These are phyloP conservation scores for Drosophila hydei DNA, from an alignment of 1,140 invertebrate species.

Conservation along the genomic window DNA sequence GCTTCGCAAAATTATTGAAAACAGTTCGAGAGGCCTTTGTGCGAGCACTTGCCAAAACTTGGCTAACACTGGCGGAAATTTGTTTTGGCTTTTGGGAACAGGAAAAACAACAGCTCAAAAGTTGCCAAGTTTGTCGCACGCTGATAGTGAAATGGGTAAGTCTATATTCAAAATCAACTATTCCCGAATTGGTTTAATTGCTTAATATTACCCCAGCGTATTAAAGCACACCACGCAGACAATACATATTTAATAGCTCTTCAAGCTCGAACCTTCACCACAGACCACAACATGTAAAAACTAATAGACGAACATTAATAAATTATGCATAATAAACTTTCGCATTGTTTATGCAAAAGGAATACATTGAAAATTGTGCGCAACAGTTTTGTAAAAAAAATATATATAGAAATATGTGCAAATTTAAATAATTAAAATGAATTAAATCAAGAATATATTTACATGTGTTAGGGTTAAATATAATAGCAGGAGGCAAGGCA, in stretches of 20 bases:
- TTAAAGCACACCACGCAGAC: conserved; percentile 11
- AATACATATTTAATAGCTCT: conserved; percentile 35
- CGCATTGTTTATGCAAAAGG: conserved; percentile 5
- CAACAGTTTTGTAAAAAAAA: not conserved
- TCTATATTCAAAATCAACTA: conserved; percentile 27
- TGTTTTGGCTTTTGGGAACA: conserved; percentile 49
- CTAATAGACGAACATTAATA: not conserved
- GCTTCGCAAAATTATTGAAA: conserved; percentile 63
- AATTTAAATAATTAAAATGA: not conserved
- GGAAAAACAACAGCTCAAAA: conserved; percentile 40
- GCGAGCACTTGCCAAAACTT: conserved; percentile 29
- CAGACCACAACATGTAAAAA: not conserved
- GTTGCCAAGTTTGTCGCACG: conserved; percentile 38
- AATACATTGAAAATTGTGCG: not conserved
- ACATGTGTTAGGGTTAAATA: not conserved
- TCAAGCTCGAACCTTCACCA: not conserved
- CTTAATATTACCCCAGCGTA: conserved; percentile 1
- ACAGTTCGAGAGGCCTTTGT: conserved; percentile 64
- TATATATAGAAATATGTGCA: not conserved
- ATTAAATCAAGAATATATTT: not conserved
- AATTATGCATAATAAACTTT: not conserved
- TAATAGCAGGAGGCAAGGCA: too few species aligned
- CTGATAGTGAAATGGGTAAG: conserved; percentile 32
- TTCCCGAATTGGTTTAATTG: conserved; percentile 45
- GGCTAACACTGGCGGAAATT: conserved; percentile 58